phyloP scores from a whole-genome alignment of 2,888 invertebrate genomes.

The Agrotis puta region DNA sequence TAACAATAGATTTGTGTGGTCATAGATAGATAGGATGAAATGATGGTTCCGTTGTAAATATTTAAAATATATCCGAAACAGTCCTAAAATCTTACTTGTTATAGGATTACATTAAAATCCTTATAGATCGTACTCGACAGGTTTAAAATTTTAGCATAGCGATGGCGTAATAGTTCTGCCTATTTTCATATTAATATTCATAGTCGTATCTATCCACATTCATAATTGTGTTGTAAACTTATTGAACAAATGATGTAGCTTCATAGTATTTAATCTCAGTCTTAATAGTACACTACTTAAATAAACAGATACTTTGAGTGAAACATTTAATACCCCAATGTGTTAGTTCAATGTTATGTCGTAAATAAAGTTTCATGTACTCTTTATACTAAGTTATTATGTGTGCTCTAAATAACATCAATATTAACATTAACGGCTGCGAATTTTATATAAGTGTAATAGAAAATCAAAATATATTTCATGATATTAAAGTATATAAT shows the following conservation, averaged over 20 bases:
- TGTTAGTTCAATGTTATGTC: constrained; percentile 11
- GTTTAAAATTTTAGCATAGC: constrained; percentile 26
- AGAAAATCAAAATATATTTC: constrained; percentile 15
- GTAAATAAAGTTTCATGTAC: constrained; percentile 11
- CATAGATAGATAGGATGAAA: background rate
- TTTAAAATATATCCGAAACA: background rate
- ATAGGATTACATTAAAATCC: background rate
- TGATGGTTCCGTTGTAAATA: background rate
- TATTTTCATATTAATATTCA: constrained; percentile 54
- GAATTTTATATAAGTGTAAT: constrained; percentile 32
- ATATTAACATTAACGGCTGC: constrained; percentile 27
- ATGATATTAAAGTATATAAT: constrained; percentile 23
- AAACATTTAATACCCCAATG: constrained; percentile 32
- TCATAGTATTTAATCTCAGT: constrained; percentile 33
- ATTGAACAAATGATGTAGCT: constrained; percentile 51
- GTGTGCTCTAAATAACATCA: constrained; percentile 46
- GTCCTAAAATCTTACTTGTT: background rate
- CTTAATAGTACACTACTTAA: constrained; percentile 28
- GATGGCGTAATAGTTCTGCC: constrained; percentile 23
- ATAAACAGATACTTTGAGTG: constrained; percentile 15
- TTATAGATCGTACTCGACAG: constrained; percentile 21
- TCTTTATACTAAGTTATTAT: constrained; percentile 33
- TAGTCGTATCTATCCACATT: constrained; percentile 35
- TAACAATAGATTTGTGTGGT: background rate
- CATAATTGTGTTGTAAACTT: constrained; percentile 24